These are phyloP conservation scores for Macheiramphus alcinus DNA, from an alignment of 2,113 vertebrate genomes.

Conservation along the genomic window DNA sequence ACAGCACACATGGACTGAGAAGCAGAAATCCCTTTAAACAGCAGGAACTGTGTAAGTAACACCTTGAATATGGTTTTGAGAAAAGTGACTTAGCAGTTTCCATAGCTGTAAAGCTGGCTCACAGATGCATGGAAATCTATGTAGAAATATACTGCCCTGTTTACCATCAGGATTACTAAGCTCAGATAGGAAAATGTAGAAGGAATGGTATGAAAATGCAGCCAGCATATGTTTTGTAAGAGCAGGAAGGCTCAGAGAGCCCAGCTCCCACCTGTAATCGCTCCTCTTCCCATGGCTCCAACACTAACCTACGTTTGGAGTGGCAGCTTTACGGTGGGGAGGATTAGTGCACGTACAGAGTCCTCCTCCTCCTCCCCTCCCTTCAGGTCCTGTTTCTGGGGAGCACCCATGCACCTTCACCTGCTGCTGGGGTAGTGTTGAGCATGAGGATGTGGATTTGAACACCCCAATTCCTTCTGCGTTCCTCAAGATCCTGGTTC, in stretches of 20 bases:
- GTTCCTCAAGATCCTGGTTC: not conserved
- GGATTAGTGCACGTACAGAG: not conserved
- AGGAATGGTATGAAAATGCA: not conserved
- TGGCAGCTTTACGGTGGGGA: not conserved
- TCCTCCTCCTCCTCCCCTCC: not conserved
- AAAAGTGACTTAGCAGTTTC: conserved; percentile 51
- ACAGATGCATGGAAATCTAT: not conserved
- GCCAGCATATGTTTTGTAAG: not conserved
- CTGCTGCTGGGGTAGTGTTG: not conserved
- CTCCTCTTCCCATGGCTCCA: not conserved
- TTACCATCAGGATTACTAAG: conserved; percentile 8
- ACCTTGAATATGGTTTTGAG: not conserved
- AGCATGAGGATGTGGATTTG: not conserved
- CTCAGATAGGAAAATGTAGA: not conserved
- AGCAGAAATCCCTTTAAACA: conserved; percentile 14
- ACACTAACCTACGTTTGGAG: not conserved
- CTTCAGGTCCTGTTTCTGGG: accelerated
- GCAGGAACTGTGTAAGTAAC: conserved; percentile 25
- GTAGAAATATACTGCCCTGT: not conserved
- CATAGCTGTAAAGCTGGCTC: conserved; percentile 42
- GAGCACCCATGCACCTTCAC: not conserved
- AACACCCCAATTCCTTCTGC: not conserved
- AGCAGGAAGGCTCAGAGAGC: not conserved
- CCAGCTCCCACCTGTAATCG: not conserved
- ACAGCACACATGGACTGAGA: not conserved